Conservation (phyloP, 1,140 invertebrate genomes). For the Drosophila setifemur region DNA sequence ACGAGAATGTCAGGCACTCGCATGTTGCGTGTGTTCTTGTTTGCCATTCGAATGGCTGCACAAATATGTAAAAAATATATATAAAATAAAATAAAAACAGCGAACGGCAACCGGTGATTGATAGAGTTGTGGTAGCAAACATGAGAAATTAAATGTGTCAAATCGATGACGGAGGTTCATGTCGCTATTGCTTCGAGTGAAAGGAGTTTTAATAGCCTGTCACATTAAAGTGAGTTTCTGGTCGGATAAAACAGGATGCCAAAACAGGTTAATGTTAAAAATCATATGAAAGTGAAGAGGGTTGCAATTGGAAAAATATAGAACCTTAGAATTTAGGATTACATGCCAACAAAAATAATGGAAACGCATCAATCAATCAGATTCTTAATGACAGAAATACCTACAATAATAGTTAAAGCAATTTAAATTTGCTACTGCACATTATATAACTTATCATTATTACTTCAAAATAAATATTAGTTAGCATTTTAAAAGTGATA, state of each 20-base stretch:
- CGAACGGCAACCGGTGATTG: slow-evolving; percentile 14
- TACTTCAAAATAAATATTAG: too few relatives aligned
- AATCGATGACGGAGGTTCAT: not conserved
- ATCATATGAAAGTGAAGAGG: not conserved
- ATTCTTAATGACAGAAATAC: too few relatives aligned
- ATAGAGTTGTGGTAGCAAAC: slow-evolving; percentile 24
- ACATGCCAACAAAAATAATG: too few relatives aligned
- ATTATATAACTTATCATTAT: too few relatives aligned
- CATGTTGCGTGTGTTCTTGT: slow-evolving; percentile 17
- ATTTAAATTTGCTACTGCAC: too few relatives aligned
- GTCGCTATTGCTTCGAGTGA: not conserved
- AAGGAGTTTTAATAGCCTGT: not conserved
- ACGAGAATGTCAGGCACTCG: slow-evolving; percentile 10
- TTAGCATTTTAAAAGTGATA: too few relatives aligned
- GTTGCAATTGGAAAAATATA: too few relatives aligned
- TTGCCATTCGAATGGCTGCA: slow-evolving; percentile 14
- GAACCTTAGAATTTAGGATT: too few relatives aligned
- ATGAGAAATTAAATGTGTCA: slow-evolving; percentile 33
- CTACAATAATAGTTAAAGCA: too few relatives aligned
- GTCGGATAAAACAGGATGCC: not conserved
- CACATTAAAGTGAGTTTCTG: not conserved
- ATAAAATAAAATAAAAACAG: not conserved
- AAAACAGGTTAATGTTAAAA: not conserved
- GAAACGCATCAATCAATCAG: too few relatives aligned
- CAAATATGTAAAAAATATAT: not conserved